Conservation (phyloP, 2,888 invertebrate genomes). For the Mimumesa dahlbomi region DNA sequence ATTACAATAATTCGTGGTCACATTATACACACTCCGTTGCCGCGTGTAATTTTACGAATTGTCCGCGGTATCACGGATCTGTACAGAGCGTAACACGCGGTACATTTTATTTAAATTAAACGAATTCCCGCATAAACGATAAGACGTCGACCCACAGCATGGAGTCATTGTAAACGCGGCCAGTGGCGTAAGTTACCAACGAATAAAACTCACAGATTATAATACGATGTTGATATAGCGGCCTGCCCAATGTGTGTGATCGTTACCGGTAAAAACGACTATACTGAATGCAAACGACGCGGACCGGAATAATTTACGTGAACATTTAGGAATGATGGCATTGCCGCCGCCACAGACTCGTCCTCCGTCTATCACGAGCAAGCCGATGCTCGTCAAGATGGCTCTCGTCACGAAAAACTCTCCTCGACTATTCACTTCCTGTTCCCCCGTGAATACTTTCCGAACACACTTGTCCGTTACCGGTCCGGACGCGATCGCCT, state of each 20-base stretch:
- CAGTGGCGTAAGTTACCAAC: conserved; percentile 66
- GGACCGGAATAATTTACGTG: conserved; percentile 34
- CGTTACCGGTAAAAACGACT: conserved; percentile 28
- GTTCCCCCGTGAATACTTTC: conserved; percentile 62
- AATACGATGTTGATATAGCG: conserved; percentile 38
- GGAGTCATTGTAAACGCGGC: conserved; percentile 66
- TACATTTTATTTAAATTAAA: conserved; percentile 55
- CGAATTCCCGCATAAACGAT: conserved; percentile 67
- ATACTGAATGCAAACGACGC: conserved; percentile 30
- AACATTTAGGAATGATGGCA: conserved; percentile 60
- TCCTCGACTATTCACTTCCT: conserved; percentile 63
- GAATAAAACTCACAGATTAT: conserved; percentile 59
- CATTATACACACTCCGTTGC: conserved; percentile 14
- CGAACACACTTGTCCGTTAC: conserved; percentile 63
- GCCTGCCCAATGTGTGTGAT: conserved; percentile 32
- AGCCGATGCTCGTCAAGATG: conserved; percentile 74
- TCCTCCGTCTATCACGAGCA: conserved; percentile 63
- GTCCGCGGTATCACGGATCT: neutral
- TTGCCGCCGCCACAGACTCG: conserved; percentile 57
- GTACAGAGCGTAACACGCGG: neutral
- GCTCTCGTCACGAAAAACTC: conserved; percentile 67
- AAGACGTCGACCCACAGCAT: conserved; percentile 53
- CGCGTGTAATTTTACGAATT: conserved; percentile 7
- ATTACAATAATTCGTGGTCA: conserved; percentile 28
- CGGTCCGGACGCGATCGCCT: conserved; percentile 31